Conservation (phyloP, 2,888 invertebrate genomes). For the Napeogenes inachia region DNA sequence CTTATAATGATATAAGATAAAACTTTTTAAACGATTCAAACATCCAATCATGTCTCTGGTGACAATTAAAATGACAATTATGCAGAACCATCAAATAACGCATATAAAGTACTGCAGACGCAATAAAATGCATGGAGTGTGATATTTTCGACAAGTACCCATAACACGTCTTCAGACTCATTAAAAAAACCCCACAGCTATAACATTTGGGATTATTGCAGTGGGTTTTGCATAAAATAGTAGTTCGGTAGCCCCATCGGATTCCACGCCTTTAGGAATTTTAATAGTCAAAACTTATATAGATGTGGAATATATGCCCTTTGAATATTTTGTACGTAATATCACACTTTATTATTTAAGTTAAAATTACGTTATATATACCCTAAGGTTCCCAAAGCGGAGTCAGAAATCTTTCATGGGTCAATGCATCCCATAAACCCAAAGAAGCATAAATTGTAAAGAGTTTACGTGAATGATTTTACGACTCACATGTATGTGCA, state of each 20-base stretch:
- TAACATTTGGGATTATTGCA: conserved; percentile 54
- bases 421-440: not conserved
- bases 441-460: not conserved
- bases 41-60: not conserved
- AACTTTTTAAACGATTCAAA: not conserved
- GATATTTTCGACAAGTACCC: conserved; percentile 5
- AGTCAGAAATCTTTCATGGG: not conserved
- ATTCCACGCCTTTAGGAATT: conserved; percentile 42
- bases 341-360: not conserved
- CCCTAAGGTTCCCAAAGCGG: too few relatives aligned
- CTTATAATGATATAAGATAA: not conserved
- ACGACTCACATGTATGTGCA: not conserved
- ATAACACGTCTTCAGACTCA: conserved; percentile 34
- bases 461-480: not conserved
- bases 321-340: not conserved
- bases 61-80: not conserved
- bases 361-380: not conserved
- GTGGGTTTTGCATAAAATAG: conserved; percentile 66
- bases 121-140: conserved; percentile 5
- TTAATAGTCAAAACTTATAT: conserved; percentile 52
- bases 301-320: not conserved
- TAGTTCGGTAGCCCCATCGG: conserved; percentile 29
- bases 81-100: not conserved
- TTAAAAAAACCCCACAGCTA: conserved; percentile 43
- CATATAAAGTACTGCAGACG: not conserved